Evolutionary conservation across 1,140 invertebrate species (phyloP), one percentile per base, ranked within the genome.

Genomic region (Paralvinella palmiformis): DNA sequence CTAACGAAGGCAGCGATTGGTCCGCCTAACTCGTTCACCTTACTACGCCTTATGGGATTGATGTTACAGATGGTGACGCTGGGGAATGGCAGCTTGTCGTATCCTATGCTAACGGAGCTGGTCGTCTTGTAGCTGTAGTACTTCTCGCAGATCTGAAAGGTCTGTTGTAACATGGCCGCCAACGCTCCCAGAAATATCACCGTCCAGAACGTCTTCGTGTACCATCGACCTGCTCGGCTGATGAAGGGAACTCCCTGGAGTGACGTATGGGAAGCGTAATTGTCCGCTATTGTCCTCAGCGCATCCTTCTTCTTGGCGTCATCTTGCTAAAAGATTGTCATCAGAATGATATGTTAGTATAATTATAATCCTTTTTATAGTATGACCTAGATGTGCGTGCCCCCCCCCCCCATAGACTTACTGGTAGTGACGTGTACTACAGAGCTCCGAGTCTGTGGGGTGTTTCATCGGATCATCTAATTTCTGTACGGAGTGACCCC

Each of bases 191-290:
- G 37, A n/a, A 41, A 41, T 10, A 41, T n/a, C 10, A 41, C 10
- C 37, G n/a, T n/a, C 37, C 50, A 53, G 50, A 53, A 53, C 7
- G 13, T 29, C 50, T 22, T 53, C 37, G 37, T 13, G 37, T 53
- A 53, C 50, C 50, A 53, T 15, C 27, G 50, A 10, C 24, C 10
- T 7, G 50, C 7, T 10, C 50, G 50, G 13, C 24, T 15, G 10
- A 53, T 53, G 50, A 53, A 53, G 10, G 50, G 15, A 10, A 53
- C 50, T 20, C 50, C 50, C 27, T 53, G 50, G 10, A 53, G 50
- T 7, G 50, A 53, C 7, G 50, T 53, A 6, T 45, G 4, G 20
- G 44, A 20, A 4, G 17, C 17, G 31, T 33, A 57, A 63, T 44
- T 2, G 22, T 20, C 31, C 3, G 5, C 33, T 22, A 20, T 20